Evolutionary conservation across 1,140 invertebrate species (phyloP).

Genomic region (Philotrypesis tridentata): DNA sequence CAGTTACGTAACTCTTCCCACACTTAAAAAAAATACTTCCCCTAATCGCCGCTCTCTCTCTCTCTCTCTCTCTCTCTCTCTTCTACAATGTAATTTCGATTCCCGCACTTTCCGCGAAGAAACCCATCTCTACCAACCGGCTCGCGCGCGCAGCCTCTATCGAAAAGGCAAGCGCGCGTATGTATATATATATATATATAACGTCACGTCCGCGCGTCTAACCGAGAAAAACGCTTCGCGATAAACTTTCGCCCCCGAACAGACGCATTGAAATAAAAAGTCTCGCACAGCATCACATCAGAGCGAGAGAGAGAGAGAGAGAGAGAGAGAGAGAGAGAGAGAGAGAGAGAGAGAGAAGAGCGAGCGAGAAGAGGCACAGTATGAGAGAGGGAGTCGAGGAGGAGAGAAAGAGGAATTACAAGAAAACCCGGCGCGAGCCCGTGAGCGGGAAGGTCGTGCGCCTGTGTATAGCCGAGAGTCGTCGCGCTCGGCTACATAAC

Average conservation of each 20-base stretch:
- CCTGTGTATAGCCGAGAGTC: not conserved
- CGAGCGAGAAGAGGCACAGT: too few species aligned
- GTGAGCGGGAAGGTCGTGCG: constrained; percentile 9
- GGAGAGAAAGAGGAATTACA: not conserved
- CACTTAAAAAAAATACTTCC: not conserved
- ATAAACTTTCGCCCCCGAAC: not conserved
- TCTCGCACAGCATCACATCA: not conserved
- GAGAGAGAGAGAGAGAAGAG: not conserved
- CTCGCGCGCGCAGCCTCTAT: not conserved
- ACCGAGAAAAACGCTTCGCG: not conserved
- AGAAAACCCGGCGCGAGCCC: not conserved
- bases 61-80: not conserved
- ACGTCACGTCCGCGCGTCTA: not conserved
- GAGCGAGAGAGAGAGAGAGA: constrained; percentile 6
- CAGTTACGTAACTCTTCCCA: not conserved
- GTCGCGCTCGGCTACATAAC: constrained; percentile 23
- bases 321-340: constrained; percentile 2
- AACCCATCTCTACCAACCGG: too few species aligned
- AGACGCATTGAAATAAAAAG: not conserved
- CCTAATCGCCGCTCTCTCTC: too few species aligned
- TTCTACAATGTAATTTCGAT: not conserved
- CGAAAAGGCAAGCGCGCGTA: not conserved
- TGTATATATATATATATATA: too few species aligned
- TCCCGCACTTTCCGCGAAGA: not conserved
- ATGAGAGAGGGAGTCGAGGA: not conserved